Base-by-base conservation (phyloP, 2,797 vertebrate species). In the Micromesistius poutassou region DNA sequence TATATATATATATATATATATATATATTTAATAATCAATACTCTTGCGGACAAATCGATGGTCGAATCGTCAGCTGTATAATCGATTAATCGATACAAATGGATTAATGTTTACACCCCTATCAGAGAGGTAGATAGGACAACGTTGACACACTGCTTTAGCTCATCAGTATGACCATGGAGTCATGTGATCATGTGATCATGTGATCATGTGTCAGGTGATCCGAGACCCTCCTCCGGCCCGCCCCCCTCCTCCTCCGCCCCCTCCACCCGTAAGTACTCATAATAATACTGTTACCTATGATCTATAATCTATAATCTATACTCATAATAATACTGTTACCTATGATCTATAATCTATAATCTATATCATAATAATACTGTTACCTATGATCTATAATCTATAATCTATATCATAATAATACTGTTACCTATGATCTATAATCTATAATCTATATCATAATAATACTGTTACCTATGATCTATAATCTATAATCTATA, bases 221-320 rank as follows among this genome's bases (percentile, higher is more conserved):
- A 95, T 95, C 82, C 91, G 90, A 87, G 93, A 95, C 80, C 94
- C 93, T 0, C 93, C 93, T 0, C 93, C 93, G 0, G 83, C 89
- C 70, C 91, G 92, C 0, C 89, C 90, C 4, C 93, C 93, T 74
- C 94, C 93, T 22, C 93, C 87, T 33, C 85, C 87, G 30, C 89
- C 89, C 35, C 85, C 87, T 40, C 89, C 89, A 35, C 93, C 91
- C 22, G 55, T 62, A 1, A 62, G 55, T 71, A 71, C 30, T 31
- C 30, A 6, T 12, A 70, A 66, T n/a, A 66, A 66, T 66, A n/a
- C 8, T 66, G 2, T 5, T 22, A 66, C 25, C 22, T 66, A 42
- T 33, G 2, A 10, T 38, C 36, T 38, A 38, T 38, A 8, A 4
- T 1, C 4, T n/a, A n/a, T n/a, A n/a, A n/a, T n/a, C n/a, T n/a